Evolutionary conservation across 2,113 vertebrate genomes (phyloP).

Genomic region (Procavia capensis): DNA sequence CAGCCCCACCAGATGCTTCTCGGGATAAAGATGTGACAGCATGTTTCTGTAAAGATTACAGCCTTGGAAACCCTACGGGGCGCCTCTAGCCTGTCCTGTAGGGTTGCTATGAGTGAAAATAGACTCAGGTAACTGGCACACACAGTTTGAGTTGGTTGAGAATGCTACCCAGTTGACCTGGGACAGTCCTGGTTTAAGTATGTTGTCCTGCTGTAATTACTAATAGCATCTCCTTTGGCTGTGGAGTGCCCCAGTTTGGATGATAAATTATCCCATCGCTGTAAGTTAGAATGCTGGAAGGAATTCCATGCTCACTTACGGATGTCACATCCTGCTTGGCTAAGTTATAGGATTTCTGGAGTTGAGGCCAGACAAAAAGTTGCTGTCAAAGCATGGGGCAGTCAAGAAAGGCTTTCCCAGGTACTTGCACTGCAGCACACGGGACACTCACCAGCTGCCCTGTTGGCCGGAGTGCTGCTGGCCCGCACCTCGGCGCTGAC

Average conservation of each 20-base stretch:
- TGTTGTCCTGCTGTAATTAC: background rate
- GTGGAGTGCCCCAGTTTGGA: constrained; percentile 3
- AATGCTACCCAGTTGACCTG: background rate
- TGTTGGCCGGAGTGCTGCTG: background rate
- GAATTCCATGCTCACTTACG: background rate
- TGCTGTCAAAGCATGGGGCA: background rate
- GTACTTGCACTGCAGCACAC: background rate
- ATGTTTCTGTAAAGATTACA: background rate
- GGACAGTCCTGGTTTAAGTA: background rate
- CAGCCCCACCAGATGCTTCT: background rate
- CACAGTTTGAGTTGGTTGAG: background rate
- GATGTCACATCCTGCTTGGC: background rate
- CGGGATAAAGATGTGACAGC: background rate
- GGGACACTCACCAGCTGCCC: background rate
- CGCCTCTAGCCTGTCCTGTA: background rate
- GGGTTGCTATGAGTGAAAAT: background rate
- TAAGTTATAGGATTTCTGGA: background rate
- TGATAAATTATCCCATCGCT: background rate
- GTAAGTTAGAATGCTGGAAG: background rate
- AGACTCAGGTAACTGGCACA: background rate
- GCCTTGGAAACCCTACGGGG: background rate
- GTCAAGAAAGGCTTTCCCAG: background rate
- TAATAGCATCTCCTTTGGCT: background rate
- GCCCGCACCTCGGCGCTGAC: background rate
- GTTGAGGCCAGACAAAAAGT: background rate